Evolutionary conservation across 2,797 vertebrate genomes (phyloP).

Genomic region (Valencia hispanica): DNA sequence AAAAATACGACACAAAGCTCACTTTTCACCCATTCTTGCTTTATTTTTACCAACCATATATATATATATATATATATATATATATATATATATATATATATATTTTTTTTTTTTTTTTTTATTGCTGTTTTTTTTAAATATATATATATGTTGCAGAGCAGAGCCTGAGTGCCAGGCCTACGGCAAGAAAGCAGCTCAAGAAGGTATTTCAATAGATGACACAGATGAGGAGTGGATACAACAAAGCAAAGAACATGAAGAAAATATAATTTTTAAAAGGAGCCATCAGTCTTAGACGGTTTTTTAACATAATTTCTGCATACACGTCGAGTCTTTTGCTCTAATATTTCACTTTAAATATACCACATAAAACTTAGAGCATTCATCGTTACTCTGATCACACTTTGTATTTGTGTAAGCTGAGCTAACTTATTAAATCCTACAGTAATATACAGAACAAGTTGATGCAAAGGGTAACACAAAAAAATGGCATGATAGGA

Average conservation of each 20-base stretch:
- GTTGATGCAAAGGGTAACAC: not conserved
- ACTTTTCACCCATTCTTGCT: conserved; percentile 7
- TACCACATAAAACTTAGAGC: not conserved
- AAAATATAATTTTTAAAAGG: conserved; percentile 31
- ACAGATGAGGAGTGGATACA: conserved; percentile 87
- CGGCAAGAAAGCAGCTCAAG: conserved; percentile 57
- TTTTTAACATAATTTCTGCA: not conserved
- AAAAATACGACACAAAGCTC: conserved; percentile 76
- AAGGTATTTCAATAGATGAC: conserved; percentile 82
- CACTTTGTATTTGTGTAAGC: not conserved
- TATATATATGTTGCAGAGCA: conserved; percentile 82
- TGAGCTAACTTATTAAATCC: not conserved
- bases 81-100: too few species aligned
- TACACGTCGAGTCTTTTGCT: not conserved
- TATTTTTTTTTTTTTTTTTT: too few species aligned
- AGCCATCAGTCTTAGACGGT: not conserved
- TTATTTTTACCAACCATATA: not conserved
- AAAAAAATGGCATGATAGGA: not conserved
- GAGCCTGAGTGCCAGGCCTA: conserved; percentile 82
- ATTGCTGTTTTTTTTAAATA: not conserved
- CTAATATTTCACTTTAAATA: not conserved
- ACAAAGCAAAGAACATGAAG: conserved; percentile 70
- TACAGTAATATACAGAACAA: not conserved
- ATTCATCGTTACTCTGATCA: not conserved
- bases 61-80: too few species aligned